Conservation (phyloP, 2,888 invertebrate species). For the Platypus cylindrus region DNA sequence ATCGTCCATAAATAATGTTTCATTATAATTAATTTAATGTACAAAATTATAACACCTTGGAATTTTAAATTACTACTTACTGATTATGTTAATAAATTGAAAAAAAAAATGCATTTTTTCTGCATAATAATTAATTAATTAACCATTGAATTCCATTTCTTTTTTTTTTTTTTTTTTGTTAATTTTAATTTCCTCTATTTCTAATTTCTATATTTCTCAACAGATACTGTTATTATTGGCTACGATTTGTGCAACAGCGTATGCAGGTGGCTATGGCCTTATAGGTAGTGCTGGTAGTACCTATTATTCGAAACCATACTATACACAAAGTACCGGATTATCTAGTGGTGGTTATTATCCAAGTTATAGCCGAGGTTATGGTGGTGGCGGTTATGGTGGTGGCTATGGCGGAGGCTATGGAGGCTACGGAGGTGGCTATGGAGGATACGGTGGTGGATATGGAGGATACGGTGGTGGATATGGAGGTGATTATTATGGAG, state of each 20-base stretch:
- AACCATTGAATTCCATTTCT: too few species aligned
- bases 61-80: too few species aligned
- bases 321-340: conserved; percentile 2
- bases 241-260: conserved; percentile 7
- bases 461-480: conserved; percentile 12
- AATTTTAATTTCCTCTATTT: too few species aligned
- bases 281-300: conserved; percentile 7
- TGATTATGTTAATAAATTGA: too few species aligned
- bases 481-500: conserved; percentile 6
- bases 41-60: too few species aligned
- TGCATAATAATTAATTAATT: too few species aligned
- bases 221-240: conserved; percentile 9
- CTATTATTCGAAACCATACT: conserved; percentile 9
- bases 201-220: too few species aligned
- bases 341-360: conserved; percentile 1
- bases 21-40: too few species aligned
- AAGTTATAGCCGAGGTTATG: conserved; percentile 5
- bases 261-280: conserved; percentile 16
- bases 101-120: too few species aligned
- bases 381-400: conserved; percentile 12
- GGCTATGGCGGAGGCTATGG: conserved; percentile 10
- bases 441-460: conserved; percentile 12
- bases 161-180: too few species aligned
- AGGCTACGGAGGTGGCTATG: conserved; percentile 3
- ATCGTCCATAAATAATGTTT: too few species aligned